Evolutionary conservation across 2,888 invertebrate species (phyloP).

Genomic region (Halocaridina rubra): DNA sequence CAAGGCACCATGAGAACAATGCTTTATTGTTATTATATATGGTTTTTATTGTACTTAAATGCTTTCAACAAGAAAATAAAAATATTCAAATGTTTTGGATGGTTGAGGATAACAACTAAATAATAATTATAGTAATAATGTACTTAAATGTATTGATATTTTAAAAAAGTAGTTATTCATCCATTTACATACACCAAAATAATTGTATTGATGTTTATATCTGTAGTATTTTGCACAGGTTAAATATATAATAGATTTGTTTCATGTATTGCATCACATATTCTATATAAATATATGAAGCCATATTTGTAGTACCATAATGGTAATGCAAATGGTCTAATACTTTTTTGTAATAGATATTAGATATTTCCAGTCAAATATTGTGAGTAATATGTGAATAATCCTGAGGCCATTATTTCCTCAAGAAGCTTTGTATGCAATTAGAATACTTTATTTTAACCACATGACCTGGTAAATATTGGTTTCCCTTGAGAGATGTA

Average conservation of each 20-base stretch:
- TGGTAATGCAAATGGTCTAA: slow-evolving; percentile 36
- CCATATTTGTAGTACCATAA: slow-evolving; percentile 49
- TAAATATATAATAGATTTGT: neutral
- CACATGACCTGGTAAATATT: no score
- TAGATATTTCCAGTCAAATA: no score
- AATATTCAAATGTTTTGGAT: neutral
- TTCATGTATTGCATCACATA: neutral
- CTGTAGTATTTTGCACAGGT: slow-evolving; percentile 37
- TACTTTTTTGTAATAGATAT: no score
- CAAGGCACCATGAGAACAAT: neutral
- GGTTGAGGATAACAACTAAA: neutral
- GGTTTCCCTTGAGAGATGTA: no score
- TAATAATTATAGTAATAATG: neutral
- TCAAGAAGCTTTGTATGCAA: no score
- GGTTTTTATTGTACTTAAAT: neutral
- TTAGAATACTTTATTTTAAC: no score
- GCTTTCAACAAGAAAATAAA: neutral
- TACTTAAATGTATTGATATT: slow-evolving; percentile 2
- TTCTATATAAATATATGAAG: slow-evolving; percentile 1
- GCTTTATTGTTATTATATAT: neutral
- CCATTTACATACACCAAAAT: slow-evolving; percentile 11
- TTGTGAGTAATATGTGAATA: no score
- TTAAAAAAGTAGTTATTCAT: neutral
- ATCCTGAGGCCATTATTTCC: no score
- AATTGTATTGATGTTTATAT: slow-evolving; percentile 28